Evolutionary conservation across 1,140 invertebrate species (phyloP).

Genomic region (Leptopilina boulardi): DNA sequence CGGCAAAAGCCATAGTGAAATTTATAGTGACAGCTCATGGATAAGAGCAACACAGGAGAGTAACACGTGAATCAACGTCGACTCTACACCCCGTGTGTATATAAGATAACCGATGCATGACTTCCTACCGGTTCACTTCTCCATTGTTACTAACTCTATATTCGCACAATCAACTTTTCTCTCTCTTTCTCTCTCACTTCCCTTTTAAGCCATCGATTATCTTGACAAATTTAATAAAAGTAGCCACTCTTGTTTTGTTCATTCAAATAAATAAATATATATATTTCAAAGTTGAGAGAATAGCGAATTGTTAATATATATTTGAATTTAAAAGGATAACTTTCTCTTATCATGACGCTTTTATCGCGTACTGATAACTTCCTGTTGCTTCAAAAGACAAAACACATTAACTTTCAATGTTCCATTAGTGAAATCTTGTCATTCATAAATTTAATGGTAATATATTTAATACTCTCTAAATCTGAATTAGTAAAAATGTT

Average conservation of each 20-base stretch:
- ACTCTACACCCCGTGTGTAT: slow-evolving; percentile 38
- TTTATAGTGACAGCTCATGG: slow-evolving; percentile 48
- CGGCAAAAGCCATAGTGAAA: slow-evolving; percentile 10
- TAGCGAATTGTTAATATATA: neutral
- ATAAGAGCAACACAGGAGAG: slow-evolving; percentile 49
- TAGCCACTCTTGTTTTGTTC: neutral
- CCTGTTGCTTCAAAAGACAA: slow-evolving; percentile 17
- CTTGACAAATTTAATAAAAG: slow-evolving; percentile 13
- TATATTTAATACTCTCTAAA: no score
- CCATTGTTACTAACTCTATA: slow-evolving; percentile 51
- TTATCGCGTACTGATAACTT: neutral
- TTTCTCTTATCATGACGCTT: slow-evolving; percentile 2
- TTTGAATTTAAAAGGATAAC: slow-evolving; percentile 3
- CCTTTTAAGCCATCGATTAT: slow-evolving; percentile 17
- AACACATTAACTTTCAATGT: neutral
- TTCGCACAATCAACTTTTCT: slow-evolving; percentile 9
- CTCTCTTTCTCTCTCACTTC: slow-evolving; percentile 5
- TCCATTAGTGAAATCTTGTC: no score
- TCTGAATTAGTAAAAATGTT: no score
- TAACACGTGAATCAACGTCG: slow-evolving; percentile 48
- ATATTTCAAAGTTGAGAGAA: neutral
- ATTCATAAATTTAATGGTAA: no score
- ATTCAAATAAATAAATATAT: neutral
- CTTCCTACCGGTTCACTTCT: slow-evolving; percentile 53
- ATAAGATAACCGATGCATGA: slow-evolving; percentile 60